These are phyloP conservation scores for Pseudanteris insignis DNA, from an alignment of 2,888 invertebrate species.

Conservation along the genomic window DNA sequence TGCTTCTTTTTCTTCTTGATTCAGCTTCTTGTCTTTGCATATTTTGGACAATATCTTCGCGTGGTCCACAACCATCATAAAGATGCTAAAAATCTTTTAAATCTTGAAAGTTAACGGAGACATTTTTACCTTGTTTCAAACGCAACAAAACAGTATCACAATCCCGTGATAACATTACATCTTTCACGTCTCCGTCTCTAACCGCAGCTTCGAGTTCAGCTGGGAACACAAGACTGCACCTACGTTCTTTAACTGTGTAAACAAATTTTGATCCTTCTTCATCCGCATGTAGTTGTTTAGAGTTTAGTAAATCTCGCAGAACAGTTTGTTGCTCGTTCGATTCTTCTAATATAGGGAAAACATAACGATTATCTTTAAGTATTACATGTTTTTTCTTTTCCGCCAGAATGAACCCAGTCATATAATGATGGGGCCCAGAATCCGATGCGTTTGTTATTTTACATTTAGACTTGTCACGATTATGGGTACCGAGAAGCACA, in stretches of 20 bases:
- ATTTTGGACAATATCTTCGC: conserved; percentile 72
- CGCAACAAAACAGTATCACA: conserved; percentile 79
- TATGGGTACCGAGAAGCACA: conserved; percentile 71
- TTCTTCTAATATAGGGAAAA: conserved; percentile 77
- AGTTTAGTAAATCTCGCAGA: conserved; percentile 72
- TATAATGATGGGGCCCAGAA: conserved; percentile 72
- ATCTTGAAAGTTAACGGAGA: conserved; percentile 77
- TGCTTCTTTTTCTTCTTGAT: conserved; percentile 72
- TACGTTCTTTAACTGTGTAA: conserved; percentile 78
- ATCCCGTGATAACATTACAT: conserved; percentile 80
- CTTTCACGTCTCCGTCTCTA: conserved; percentile 79
- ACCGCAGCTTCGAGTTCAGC: conserved; percentile 80
- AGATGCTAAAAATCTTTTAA: conserved; percentile 71
- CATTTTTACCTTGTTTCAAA: conserved; percentile 77
- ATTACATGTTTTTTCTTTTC: conserved; percentile 76
- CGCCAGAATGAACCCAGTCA: conserved; percentile 70
- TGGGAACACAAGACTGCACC: conserved; percentile 79
- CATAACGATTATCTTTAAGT: conserved; percentile 77
- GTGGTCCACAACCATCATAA: conserved; percentile 78
- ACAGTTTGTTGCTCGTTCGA: conserved; percentile 74
- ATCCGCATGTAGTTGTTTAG: conserved; percentile 68
- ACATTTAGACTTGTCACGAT: conserved; percentile 69
- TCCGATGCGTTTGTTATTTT: conserved; percentile 75
- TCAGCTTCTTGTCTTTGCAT: conserved; percentile 71
- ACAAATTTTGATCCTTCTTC: conserved; percentile 74